These are phyloP conservation scores for Chrysomallon squamiferum DNA, from an alignment of 1,140 invertebrate species.

Conservation along the genomic window DNA sequence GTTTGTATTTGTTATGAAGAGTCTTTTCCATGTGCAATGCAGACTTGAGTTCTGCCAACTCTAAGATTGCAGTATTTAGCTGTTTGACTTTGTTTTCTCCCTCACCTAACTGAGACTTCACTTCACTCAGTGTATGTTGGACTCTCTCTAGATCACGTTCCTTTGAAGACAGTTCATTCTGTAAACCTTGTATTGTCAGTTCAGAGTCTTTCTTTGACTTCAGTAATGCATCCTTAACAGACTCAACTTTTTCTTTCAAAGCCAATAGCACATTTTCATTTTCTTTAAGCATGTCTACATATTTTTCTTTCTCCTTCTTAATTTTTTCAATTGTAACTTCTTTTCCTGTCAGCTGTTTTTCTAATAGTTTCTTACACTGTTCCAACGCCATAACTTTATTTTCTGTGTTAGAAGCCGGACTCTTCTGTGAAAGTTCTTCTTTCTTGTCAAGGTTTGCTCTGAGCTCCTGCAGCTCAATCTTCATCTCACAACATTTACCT, in stretches of 20 bases:
- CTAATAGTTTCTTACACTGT: too few relatives aligned
- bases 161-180: constrained; percentile 5
- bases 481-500: background rate
- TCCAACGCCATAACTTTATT: too few relatives aligned
- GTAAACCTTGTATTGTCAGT: background rate
- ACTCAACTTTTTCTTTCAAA: constrained; percentile 3
- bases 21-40: constrained; percentile 30
- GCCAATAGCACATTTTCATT: too few relatives aligned
- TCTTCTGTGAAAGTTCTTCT: constrained; percentile 2
- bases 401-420: background rate
- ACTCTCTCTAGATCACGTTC: constrained; percentile 3
- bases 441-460: background rate
- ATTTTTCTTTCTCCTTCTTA: too few relatives aligned
- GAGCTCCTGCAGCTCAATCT: constrained; percentile 1
- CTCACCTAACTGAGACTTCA: background rate
- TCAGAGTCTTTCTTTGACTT: constrained; percentile 3
- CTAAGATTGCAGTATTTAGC: constrained; percentile 17
- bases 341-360: too few relatives aligned
- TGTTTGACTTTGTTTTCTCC: constrained; percentile 2
- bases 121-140: background rate
- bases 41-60: constrained; percentile 30
- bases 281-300: too few relatives aligned
- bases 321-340: too few relatives aligned
- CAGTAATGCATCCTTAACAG: background rate
- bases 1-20: constrained; percentile 27